Conservation (phyloP, 1,140 invertebrate genomes). For the Stenopsyche tienmushanensis region DNA sequence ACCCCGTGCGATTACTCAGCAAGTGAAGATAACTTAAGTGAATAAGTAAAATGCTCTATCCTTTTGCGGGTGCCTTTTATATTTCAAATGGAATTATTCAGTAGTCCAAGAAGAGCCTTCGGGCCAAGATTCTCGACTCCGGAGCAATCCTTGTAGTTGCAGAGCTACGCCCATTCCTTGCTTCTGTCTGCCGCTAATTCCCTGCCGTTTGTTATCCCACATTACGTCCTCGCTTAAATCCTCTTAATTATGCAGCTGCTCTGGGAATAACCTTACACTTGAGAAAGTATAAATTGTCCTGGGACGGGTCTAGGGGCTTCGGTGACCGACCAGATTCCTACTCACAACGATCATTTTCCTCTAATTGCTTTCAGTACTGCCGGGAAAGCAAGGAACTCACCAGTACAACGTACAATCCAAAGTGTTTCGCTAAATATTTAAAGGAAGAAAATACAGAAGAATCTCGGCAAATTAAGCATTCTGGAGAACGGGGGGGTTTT, state of each 20-base stretch:
- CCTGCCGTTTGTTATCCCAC: conserved; percentile 27
- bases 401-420: not conserved
- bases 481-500: not conserved
- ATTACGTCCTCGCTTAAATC: conserved; percentile 29
- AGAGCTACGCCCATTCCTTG: conserved; percentile 26
- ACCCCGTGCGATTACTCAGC: not conserved
- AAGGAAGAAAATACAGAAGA: not conserved
- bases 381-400: not conserved
- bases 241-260: conserved; percentile 26
- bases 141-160: conserved; percentile 4
- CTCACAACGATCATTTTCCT: conserved; percentile 8
- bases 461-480: conserved; percentile 9
- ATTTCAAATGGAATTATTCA: conserved; percentile 18
- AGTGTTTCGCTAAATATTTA: conserved; percentile 8
- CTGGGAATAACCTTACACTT: conserved; percentile 12
- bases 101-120: conserved; percentile 1
- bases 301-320: not conserved
- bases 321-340: not conserved
- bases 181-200: conserved; percentile 30
- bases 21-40: conserved; percentile 9
- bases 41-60: conserved; percentile 1
- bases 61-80: conserved; percentile 4
- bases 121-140: not conserved
- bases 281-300: conserved; percentile 12
- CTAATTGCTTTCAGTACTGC: conserved; percentile 9